These are phyloP conservation scores for Sarcophaga variegata DNA, from an alignment of 2,888 invertebrate genomes.

Conservation along the genomic window DNA sequence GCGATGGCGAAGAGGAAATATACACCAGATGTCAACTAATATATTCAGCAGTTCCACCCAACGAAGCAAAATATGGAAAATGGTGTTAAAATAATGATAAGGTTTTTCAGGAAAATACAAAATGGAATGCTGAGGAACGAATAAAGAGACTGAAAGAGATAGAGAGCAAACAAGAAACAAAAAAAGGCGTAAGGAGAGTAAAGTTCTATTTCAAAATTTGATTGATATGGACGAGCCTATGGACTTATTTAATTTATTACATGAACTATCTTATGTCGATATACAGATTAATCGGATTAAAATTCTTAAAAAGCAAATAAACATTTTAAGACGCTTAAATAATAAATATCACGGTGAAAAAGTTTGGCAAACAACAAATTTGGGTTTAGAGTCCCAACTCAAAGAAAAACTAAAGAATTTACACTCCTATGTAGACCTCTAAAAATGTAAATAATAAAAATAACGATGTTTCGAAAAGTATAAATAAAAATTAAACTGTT, in stretches of 20 bases:
- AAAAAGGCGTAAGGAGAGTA: not conserved
- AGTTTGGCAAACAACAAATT: too few relatives aligned
- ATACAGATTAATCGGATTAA: slow-evolving; percentile 16
- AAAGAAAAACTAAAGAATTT: not conserved
- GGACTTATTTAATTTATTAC: slow-evolving; percentile 32
- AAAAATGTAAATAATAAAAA: not conserved
- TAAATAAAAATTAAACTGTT: too few relatives aligned
- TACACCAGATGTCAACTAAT: not conserved
- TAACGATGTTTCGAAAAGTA: not conserved
- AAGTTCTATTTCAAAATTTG: too few relatives aligned
- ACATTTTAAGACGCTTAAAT: not conserved
- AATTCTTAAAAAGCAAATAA: slow-evolving; percentile 22
- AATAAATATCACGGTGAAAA: too few relatives aligned
- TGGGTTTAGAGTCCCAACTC: too few relatives aligned
- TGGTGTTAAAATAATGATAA: slow-evolving; percentile 16
- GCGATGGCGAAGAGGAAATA: slow-evolving; percentile 10
- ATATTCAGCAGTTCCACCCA: slow-evolving; percentile 3
- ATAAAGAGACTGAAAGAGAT: not conserved
- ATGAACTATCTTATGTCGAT: slow-evolving; percentile 24
- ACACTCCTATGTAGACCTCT: not conserved
- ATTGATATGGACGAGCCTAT: slow-evolving; percentile 4
- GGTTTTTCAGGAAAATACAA: not conserved
- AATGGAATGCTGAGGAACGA: slow-evolving; percentile 32
- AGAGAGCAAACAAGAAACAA: slow-evolving; percentile 14
- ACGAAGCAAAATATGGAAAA: slow-evolving; percentile 24